Conservation (phyloP, 2,888 invertebrate genomes). For the Thera britannica region DNA sequence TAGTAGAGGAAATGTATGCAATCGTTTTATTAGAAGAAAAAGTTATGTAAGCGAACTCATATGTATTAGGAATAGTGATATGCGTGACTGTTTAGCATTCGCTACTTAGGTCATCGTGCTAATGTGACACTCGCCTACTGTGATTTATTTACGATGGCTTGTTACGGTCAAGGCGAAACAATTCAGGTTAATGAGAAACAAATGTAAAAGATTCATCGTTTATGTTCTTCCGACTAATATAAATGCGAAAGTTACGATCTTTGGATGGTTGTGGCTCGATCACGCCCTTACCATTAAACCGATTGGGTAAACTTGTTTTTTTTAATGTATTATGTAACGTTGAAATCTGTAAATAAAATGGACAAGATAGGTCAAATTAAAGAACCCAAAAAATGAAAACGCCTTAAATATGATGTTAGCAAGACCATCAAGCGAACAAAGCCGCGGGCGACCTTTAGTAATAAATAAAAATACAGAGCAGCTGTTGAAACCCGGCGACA, state of each 20-base stretch:
- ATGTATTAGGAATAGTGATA: constrained; percentile 14
- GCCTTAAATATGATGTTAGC: too few relatives aligned
- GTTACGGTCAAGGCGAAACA: constrained; percentile 19
- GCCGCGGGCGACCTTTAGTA: neutral
- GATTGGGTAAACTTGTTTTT: too few relatives aligned
- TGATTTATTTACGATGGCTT: constrained; percentile 10
- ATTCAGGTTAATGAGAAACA: constrained; percentile 25
- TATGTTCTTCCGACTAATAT: neutral
- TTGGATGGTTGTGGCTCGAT: too few relatives aligned
- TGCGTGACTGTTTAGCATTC: constrained; percentile 26
- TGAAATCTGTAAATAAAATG: too few relatives aligned
- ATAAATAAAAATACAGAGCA: constrained; percentile 9
- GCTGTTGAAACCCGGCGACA: constrained; percentile 11
- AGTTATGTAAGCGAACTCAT: constrained; percentile 17
- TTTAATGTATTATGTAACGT: too few relatives aligned
- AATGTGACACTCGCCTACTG: constrained; percentile 9
- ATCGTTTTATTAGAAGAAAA: neutral
- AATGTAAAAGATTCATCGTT: constrained; percentile 4
- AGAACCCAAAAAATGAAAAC: too few relatives aligned
- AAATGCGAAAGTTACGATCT: too few relatives aligned
- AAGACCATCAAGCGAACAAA: too few relatives aligned
- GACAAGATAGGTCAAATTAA: too few relatives aligned
- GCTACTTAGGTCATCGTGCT: constrained; percentile 23
- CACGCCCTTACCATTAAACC: too few relatives aligned
- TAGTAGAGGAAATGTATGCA: too few relatives aligned